phyloP scores from a whole-genome alignment of 2,888 invertebrate genomes.

The Dorcus hopei region DNA sequence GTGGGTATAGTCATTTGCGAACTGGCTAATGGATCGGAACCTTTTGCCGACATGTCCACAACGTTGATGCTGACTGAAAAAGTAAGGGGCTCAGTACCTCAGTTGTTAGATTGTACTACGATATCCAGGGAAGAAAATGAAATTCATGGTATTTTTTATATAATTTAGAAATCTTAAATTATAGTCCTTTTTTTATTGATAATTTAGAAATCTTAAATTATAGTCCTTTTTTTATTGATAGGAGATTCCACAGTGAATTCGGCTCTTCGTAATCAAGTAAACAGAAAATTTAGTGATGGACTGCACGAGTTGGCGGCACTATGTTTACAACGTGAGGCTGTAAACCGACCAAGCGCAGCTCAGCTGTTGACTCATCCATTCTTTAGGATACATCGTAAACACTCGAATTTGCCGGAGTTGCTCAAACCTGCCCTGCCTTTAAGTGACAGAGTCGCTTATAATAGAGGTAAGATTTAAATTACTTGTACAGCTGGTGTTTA shows the following conservation, averaged over 20 bases:
- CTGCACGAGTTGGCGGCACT: conserved; percentile 77
- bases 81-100: conserved; percentile 73
- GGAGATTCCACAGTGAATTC: conserved; percentile 38
- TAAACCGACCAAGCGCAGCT: conserved; percentile 65
- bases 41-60: conserved; percentile 80
- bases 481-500: neutral
- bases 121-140: conserved; percentile 54
- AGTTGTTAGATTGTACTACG: conserved; percentile 70
- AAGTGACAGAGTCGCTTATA: conserved; percentile 55
- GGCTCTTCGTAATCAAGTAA: conserved; percentile 46
- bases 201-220: neutral
- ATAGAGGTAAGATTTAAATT: conserved; percentile 50
- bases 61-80: conserved; percentile 91
- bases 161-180: neutral
- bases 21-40: conserved; percentile 84
- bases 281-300: conserved; percentile 67
- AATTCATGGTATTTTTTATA: conserved; percentile 34
- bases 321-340: conserved; percentile 67
- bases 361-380: conserved; percentile 72
- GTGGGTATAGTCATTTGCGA: conserved; percentile 86
- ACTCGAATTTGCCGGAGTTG: conserved; percentile 61
- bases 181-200: neutral
- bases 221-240: conserved; percentile 6
- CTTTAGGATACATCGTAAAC: conserved; percentile 69
- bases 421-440: conserved; percentile 68